These are phyloP conservation scores for Sebastolobus alascanus DNA, from an alignment of 2,797 vertebrate species.

Conservation along the genomic window DNA sequence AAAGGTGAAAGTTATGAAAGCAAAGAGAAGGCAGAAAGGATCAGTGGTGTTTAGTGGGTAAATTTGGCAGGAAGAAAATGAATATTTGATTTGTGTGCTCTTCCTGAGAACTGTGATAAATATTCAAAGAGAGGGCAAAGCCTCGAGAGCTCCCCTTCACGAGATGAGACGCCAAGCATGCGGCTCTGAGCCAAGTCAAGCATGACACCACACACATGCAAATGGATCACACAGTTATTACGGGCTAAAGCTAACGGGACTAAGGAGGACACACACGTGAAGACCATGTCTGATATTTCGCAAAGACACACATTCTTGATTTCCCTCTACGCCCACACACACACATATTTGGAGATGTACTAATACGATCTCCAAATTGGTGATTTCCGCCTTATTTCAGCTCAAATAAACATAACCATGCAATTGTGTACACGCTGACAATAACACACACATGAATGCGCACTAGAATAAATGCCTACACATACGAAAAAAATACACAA, in stretches of 20 bases:
- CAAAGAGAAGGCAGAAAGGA: conserved; percentile 14
- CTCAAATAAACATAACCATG: conserved; percentile 57
- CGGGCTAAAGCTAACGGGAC: background rate
- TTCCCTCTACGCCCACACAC: background rate
- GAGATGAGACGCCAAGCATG: conserved; percentile 44
- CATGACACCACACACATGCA: conserved; percentile 14
- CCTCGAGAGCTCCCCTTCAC: conserved; percentile 52
- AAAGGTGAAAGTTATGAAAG: conserved; percentile 44
- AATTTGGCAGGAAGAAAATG: conserved; percentile 66
- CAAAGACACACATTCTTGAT: background rate
- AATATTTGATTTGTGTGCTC: conserved; percentile 76
- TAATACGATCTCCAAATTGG: conserved; percentile 49
- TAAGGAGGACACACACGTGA: background rate
- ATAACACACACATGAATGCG: conserved; percentile 29
- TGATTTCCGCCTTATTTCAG: conserved; percentile 48
- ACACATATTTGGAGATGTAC: conserved; percentile 16
- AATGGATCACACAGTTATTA: conserved; percentile 5
- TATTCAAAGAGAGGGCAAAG: conserved; percentile 70
- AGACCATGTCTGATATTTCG: background rate
- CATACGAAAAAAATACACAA: conserved; percentile 12
- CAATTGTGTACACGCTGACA: conserved; percentile 28
- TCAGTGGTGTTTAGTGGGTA: conserved; percentile 63
- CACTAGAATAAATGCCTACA: conserved; percentile 23
- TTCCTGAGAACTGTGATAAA: conserved; percentile 66
- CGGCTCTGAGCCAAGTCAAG: conserved; percentile 36